phyloP scores from a whole-genome alignment of 2,797 vertebrate species.

The Fistularia tabacaria region DNA sequence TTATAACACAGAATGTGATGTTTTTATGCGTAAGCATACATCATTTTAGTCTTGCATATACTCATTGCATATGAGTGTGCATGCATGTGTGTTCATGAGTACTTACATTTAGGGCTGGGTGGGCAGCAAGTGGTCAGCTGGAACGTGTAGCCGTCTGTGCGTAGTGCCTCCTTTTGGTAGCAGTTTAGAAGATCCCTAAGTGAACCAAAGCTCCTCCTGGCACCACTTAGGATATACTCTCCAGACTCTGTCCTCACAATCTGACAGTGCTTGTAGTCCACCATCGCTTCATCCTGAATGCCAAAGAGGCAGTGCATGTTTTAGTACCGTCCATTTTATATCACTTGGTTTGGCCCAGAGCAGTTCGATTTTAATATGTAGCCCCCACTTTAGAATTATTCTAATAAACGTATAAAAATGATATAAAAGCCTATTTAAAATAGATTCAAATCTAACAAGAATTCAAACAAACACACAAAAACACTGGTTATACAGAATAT shows the following conservation, averaged over 20 bases:
- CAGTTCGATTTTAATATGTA: no score
- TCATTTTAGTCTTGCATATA: no score
- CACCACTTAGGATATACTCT: conserved; percentile 88
- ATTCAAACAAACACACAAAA: no score
- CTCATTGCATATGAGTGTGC: no score
- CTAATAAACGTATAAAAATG: no score
- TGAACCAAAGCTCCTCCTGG: conserved; percentile 85
- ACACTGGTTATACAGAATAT: no score
- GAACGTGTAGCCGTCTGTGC: conserved; percentile 91
- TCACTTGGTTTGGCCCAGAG: not conserved
- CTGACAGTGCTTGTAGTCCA: conserved; percentile 93
- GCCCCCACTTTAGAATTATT: no score
- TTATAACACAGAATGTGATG: no score
- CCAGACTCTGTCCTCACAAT: conserved; percentile 84
- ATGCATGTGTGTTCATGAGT: not conserved
- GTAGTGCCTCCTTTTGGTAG: conserved; percentile 96
- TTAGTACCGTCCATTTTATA: not conserved
- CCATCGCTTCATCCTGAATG: conserved; percentile 71
- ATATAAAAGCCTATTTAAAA: no score
- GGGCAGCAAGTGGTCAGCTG: conserved; percentile 92
- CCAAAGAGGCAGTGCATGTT: not conserved
- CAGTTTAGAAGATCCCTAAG: conserved; percentile 90
- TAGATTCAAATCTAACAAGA: no score
- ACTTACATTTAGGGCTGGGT: conserved; percentile 87
- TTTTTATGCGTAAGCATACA: no score